Base-by-base conservation (phyloP, 2,113 vertebrate genomes). In the Pleuronectes platessa region DNA sequence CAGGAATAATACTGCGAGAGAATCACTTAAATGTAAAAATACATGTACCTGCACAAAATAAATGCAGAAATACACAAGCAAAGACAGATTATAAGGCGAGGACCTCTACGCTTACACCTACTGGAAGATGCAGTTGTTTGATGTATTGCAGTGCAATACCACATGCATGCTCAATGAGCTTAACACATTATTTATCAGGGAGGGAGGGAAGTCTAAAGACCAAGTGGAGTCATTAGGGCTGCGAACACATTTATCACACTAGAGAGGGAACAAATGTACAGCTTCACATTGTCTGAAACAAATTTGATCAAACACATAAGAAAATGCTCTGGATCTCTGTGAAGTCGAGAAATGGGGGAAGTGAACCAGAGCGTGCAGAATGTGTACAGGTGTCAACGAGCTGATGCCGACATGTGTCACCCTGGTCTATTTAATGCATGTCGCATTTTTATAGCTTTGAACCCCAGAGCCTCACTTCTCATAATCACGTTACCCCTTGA, bases 111-210 rank as follows among this genome's bases (percentile, higher is more conserved):
- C 37, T 67, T 63, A 79, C 66, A 78, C 61, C 24, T 84, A 31
- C 63, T 54, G 45, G 53, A 51, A 62, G 56, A 83, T 71, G 47
- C 40, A 74, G 71, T 35, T n/a, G 68, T 67, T 75, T 82, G 71
- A 88, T 83, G 70, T 76, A 83, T 67, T 61, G 68, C 54, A 15
- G 47, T 17, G n/a, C 6, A 70, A 68, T 65, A 71, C 47, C 26
- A 61, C 71, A 59, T 64, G 74, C 63, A 84, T 82, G 68, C 75
- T 65, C 55, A 85, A 77, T 79, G 58, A 74, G 53, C n/a, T 40
- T 68, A 75, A 60, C 45, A 42, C 70, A 27, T 60, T 82, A 72
- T 75, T 79, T 75, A 71, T 80, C 40, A 42, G 59, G 3, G 37
- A 54, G n/a, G 18, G 54, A 59, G 47, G 40, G 68, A 56, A 59